phyloP scores from a whole-genome alignment of 2,797 vertebrate species.

The Lophius americanus region DNA sequence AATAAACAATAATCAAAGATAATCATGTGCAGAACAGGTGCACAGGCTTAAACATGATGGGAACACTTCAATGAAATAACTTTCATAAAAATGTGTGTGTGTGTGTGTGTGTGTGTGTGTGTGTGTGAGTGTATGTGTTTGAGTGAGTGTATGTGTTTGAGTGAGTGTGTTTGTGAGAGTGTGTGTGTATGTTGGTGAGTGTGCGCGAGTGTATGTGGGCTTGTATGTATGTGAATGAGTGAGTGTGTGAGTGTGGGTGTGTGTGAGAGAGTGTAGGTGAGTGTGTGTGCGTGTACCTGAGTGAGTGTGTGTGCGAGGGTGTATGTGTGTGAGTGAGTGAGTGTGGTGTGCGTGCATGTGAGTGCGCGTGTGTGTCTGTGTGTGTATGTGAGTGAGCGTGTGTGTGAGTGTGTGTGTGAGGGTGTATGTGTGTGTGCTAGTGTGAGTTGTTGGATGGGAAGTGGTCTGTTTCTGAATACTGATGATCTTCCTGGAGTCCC shows the following conservation, averaged over 20 bases:
- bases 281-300: slow-evolving; percentile 4
- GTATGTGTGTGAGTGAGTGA: neutral
- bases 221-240: neutral
- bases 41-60: neutral
- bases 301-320: neutral
- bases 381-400: slow-evolving; percentile 12
- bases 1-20: too few species aligned
- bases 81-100: neutral
- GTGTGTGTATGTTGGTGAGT: too few species aligned
- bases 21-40: too few species aligned
- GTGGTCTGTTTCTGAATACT: slow-evolving; percentile 59
- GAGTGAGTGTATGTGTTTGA: slow-evolving; percentile 12
- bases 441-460: slow-evolving; percentile 15
- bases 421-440: slow-evolving; percentile 13
- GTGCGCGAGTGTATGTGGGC: too few species aligned
- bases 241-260: slow-evolving; percentile 8
- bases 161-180: neutral
- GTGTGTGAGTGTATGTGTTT: neutral
- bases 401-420: neutral
- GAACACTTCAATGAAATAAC: neutral
- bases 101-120: neutral
- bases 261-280: slow-evolving; percentile 13
- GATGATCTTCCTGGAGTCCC: slow-evolving; percentile 53
- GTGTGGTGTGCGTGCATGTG: neutral
- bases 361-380: slow-evolving; percentile 15